Conservation (phyloP, 2,888 invertebrate species). For the Bruchidius siliquastri region DNA sequence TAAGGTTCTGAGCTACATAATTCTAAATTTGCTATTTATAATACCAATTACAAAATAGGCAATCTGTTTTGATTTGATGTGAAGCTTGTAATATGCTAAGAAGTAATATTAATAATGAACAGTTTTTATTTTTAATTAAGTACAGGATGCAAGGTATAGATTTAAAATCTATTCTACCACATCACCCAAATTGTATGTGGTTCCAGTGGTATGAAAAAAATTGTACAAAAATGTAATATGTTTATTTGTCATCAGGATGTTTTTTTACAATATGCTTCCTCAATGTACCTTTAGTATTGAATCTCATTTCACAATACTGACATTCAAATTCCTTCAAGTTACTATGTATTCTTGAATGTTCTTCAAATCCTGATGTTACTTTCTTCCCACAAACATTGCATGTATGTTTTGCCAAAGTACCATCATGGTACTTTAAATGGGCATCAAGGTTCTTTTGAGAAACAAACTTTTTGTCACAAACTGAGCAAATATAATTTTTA, state of each 20-base stretch:
- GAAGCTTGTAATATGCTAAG: too few species aligned
- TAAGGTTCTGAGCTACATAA: too few species aligned
- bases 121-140: too few species aligned
- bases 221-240: neutral
- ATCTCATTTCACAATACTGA: slow-evolving; percentile 37
- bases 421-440: slow-evolving; percentile 43
- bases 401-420: slow-evolving; percentile 33
- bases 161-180: too few species aligned
- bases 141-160: too few species aligned
- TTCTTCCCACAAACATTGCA: slow-evolving; percentile 43
- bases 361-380: slow-evolving; percentile 39
- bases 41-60: too few species aligned
- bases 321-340: slow-evolving; percentile 44
- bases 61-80: too few species aligned
- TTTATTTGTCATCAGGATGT: slow-evolving; percentile 25
- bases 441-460: slow-evolving; percentile 44
- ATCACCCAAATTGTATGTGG: too few species aligned
- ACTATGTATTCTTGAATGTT: slow-evolving; percentile 42
- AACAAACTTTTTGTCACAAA: slow-evolving; percentile 41
- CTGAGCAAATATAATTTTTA: slow-evolving; percentile 38
- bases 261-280: slow-evolving; percentile 42
- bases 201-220: too few species aligned
- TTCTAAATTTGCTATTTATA: too few species aligned
- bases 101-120: too few species aligned
- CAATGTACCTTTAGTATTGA: slow-evolving; percentile 42